Base-by-base conservation (phyloP, 2,888 invertebrate species). In the Mesochorus sp. region DNA sequence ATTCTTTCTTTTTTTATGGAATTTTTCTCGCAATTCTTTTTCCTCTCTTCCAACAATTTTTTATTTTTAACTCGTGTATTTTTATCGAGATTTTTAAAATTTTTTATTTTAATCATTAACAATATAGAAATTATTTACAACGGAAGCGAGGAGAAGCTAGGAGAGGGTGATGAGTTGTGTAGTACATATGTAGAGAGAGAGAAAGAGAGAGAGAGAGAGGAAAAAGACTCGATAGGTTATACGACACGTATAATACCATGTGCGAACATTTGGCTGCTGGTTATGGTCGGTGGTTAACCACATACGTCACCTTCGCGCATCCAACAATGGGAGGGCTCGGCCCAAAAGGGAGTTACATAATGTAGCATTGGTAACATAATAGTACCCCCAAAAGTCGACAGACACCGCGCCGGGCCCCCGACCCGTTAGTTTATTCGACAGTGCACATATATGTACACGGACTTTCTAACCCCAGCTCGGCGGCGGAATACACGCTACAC, bases 231-330 rank as follows among this genome's bases (percentile, higher is more conserved):
- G n/a, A n/a, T n/a, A n/a, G n/a, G n/a, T n/a, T n/a, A n/a, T n/a
- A n/a, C n/a, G n/a, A 34, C 26, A 24, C 31, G 28, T 4, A 31
- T 53, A 75, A 66, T 71, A 79, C 74, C 75, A 79, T 80, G 81
- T 84, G 84, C 84, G 87, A 87, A 85, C 86, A 85, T 87, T 86
- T 84, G 84, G 87, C 82, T 66, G 83, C 82, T 86, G 85, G 87
- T 84, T 85, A 84, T 84, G 83, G 83, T 84, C 79, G 84, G 81
- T 86, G 87, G 86, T 85, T 87, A 86, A 85, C 86, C 86, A 71
- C 71, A 84, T 86, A 86, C 87, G 86, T 86, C 86, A 85, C 83
- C 78, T 62, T 57, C 70, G 64, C 55, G 34, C 34, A 64, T 79
- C 51, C 73, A 42, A 84, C 84, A 85, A 85, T 86, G 82, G 83